A percentile compares a stretch with the other conserved stretches of the same genome.
Conservation (phyloP, 2,888 invertebrate species). For the Calliopum simillimum region DNA sequence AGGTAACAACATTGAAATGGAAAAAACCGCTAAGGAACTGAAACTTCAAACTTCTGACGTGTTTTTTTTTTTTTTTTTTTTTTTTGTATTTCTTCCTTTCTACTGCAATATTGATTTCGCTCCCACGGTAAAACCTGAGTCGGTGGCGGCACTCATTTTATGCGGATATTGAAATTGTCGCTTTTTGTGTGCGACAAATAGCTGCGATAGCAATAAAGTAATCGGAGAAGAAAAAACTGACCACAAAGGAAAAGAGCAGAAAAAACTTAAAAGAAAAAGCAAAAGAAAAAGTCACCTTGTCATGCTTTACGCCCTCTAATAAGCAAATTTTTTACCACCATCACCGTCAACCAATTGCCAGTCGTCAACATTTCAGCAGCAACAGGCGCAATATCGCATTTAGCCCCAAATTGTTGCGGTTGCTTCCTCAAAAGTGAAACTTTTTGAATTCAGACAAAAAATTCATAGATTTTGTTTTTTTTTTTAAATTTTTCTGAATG, state of each 20-base stretch:
- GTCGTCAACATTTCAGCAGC: not conserved
- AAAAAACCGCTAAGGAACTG: too few relatives aligned
- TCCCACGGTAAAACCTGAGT: constrained; percentile 43
- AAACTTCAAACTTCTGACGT: too few relatives aligned
- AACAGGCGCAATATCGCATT: not conserved
- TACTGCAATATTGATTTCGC: constrained; percentile 47
- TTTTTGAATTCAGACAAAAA: not conserved
- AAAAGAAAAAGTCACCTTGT: constrained; percentile 5
- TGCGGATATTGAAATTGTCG: constrained; percentile 39
- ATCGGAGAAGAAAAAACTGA: constrained; percentile 24
- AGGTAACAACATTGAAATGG: too few relatives aligned
- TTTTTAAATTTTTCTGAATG: constrained; percentile 1
- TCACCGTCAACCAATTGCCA: not conserved
- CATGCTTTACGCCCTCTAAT: constrained; percentile 22
- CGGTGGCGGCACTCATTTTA: not conserved
- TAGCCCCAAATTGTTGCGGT: constrained; percentile 17
- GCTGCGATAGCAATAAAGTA: constrained; percentile 21
- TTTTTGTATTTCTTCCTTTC: too few relatives aligned
- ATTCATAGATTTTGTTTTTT: constrained; percentile 5
- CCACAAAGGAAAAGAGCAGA: constrained; percentile 20
- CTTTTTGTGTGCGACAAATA: constrained; percentile 36
- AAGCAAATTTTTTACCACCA: constrained; percentile 1
- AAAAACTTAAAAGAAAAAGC: constrained; percentile 5
- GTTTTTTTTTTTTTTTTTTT: too few relatives aligned
- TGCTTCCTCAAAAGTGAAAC: constrained; percentile 10